These are phyloP conservation scores for Trialeurodes vaporariorum DNA, from an alignment of 1,140 invertebrate genomes.

Conservation along the genomic window DNA sequence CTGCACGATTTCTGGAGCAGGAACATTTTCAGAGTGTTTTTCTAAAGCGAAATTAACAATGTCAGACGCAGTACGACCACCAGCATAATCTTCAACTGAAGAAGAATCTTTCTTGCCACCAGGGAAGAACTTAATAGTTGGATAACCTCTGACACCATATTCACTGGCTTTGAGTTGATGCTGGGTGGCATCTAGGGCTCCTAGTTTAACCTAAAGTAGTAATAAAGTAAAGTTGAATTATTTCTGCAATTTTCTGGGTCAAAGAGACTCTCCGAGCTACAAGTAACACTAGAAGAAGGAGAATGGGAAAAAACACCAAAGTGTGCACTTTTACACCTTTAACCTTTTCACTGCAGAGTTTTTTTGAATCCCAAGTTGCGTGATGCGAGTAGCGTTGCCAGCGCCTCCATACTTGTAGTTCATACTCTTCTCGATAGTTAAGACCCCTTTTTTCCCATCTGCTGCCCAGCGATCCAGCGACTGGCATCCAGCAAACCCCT, in stretches of 20 bases:
- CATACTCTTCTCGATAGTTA: no score
- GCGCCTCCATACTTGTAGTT: no score
- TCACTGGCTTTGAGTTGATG: constrained; percentile 64
- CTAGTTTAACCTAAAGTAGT: constrained; percentile 63
- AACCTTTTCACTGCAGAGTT: no score
- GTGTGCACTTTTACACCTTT: no score
- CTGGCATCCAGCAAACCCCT: no score
- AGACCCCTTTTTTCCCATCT: no score
- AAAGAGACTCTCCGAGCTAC: not conserved
- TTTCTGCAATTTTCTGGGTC: not conserved
- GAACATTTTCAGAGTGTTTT: constrained; percentile 73
- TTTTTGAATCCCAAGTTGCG: no score
- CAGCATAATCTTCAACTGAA: constrained; percentile 65
- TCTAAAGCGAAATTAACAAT: constrained; percentile 86
- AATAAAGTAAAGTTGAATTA: constrained; percentile 7
- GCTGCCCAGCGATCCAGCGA: no score
- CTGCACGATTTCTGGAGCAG: constrained; percentile 78
- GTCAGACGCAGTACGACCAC: constrained; percentile 80
- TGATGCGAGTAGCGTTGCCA: no score
- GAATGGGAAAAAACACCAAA: constrained; percentile 13
- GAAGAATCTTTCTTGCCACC: constrained; percentile 58
- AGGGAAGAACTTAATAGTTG: constrained; percentile 93
- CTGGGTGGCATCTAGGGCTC: constrained; percentile 92
- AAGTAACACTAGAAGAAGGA: no score
- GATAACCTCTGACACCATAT: constrained; percentile 82